Conservation (phyloP, 30 jellyfish, hydroid and myxozoan species). For the Cassiopea xamachana region DNA sequence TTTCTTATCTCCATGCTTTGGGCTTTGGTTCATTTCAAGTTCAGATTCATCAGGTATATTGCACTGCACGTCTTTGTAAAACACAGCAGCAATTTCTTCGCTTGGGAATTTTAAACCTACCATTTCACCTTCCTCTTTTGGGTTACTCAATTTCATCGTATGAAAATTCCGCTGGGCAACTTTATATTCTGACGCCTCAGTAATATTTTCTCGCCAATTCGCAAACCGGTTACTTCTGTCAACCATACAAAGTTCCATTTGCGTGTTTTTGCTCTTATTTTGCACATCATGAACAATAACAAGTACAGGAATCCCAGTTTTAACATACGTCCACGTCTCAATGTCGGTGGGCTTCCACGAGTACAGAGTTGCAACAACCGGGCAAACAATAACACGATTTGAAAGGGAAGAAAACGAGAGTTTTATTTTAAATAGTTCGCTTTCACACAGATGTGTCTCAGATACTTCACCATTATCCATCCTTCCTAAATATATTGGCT, state of each 20-base stretch:
- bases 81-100: conserved; percentile 80
- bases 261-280: conserved; percentile 17
- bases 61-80: conserved; percentile 81
- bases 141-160: conserved; percentile 67
- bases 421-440: conserved; percentile 86
- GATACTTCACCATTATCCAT: conserved; percentile 26
- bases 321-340: conserved; percentile 89
- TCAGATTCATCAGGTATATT: conserved; percentile 67
- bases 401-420: conserved; percentile 88
- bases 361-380: conserved; percentile 79
- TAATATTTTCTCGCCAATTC: conserved; percentile 84
- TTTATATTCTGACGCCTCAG: conserved; percentile 75
- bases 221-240: conserved; percentile 94
- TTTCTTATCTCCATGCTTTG: conserved; percentile 54
- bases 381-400: conserved; percentile 89
- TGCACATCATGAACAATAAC: conserved; percentile 72
- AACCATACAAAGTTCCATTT: conserved; percentile 79
- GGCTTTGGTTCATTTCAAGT: conserved; percentile 34
- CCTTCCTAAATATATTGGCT: background rate
- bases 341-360: conserved; percentile 80
- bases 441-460: conserved; percentile 54
- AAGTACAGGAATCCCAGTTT: conserved; percentile 88
- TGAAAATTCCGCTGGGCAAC: conserved; percentile 86
- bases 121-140: conserved; percentile 80
- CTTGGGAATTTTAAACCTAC: conserved; percentile 89